Percentiles rank a stretch among this genome's conserved stretches.
Evolutionary conservation across 1,140 invertebrate species (phyloP).

Genomic region (Mamestra configurata): DNA sequence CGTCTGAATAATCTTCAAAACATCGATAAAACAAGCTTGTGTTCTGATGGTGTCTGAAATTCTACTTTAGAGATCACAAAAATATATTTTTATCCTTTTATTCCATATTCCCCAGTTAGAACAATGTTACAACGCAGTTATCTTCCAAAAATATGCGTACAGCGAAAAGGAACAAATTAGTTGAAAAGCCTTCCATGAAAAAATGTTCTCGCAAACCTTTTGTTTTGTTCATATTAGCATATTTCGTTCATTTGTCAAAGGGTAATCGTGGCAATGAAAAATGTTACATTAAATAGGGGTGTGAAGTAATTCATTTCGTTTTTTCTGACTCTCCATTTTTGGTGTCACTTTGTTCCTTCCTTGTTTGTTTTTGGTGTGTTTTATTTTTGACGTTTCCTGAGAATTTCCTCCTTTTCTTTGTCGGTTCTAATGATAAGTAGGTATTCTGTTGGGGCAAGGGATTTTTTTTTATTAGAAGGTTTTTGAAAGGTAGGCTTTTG

Average conservation of each 20-base stretch:
- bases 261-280: conserved; percentile 16
- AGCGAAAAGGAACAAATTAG: conserved; percentile 17
- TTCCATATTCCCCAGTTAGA: not conserved
- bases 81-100: not conserved
- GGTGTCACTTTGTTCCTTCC: not conserved
- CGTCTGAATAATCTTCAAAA: too few species aligned
- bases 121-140: not conserved
- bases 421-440: not conserved
- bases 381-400: conserved; percentile 4
- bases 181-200: conserved; percentile 13
- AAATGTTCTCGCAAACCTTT: not conserved
- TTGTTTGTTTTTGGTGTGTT: not conserved
- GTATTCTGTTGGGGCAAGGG: not conserved
- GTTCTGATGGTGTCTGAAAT: too few species aligned
- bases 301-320: conserved; percentile 7
- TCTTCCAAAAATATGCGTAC: not conserved
- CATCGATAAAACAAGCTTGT: too few species aligned
- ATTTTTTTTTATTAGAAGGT: not conserved
- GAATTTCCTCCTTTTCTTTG: not conserved
- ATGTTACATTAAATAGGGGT: conserved; percentile 12
- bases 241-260: conserved; percentile 34
- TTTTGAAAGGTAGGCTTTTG: not conserved
- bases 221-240: conserved; percentile 18
- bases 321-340: not conserved
- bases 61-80: too few species aligned